These are phyloP conservation scores for Hippoglossus hippoglossus DNA, from an alignment of 2,797 vertebrate genomes.

Conservation along the genomic window DNA sequence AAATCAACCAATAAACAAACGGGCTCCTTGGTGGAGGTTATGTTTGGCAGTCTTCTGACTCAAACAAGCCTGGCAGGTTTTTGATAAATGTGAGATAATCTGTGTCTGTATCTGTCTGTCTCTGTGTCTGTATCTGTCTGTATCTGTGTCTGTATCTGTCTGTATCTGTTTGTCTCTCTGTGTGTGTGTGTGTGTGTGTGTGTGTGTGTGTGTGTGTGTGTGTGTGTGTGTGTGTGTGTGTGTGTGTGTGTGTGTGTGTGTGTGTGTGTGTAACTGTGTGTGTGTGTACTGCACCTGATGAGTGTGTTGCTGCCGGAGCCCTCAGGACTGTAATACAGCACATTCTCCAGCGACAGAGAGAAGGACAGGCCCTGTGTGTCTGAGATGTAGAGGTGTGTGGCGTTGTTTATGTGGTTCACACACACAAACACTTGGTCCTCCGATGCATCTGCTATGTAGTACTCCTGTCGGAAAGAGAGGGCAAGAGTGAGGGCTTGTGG, in stretches of 20 bases:
- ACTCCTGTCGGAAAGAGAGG: conserved; percentile 85
- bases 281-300: conserved; percentile 86
- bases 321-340: conserved; percentile 95
- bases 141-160: no score
- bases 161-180: no score
- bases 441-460: conserved; percentile 94
- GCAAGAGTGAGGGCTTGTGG: not conserved
- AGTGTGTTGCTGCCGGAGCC: conserved; percentile 93
- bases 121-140: no score
- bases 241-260: conserved; percentile 3
- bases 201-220: conserved; percentile 21
- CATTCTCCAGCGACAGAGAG: conserved; percentile 93
- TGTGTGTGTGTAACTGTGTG: conserved; percentile 31
- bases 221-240: not conserved
- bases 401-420: conserved; percentile 93
- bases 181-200: conserved; percentile 4
- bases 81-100: not conserved
- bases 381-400: conserved; percentile 96
- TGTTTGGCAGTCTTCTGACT: not conserved
- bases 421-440: conserved; percentile 99
- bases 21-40: no score
- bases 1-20: no score
- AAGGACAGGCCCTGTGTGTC: conserved; percentile 95
- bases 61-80: not conserved
- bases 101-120: not conserved